Evolutionary conservation across 2,888 invertebrate genomes (phyloP).

Genomic region (Copidosoma aretas): DNA sequence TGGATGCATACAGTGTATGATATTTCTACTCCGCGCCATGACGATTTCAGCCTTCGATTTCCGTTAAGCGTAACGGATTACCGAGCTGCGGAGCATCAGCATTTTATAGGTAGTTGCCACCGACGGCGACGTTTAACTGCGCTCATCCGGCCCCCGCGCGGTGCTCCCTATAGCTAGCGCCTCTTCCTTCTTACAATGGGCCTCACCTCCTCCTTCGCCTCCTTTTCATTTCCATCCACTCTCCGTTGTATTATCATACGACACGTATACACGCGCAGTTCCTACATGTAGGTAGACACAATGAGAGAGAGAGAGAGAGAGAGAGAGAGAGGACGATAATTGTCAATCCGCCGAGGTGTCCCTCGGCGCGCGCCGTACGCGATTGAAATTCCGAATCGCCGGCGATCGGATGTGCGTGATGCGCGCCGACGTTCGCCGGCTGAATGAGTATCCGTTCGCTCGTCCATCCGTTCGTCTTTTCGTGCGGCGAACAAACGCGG

Average conservation of each 20-base stretch:
- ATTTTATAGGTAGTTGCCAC: slow-evolving; percentile 18
- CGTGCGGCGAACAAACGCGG: too few species aligned
- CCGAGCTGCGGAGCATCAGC: slow-evolving; percentile 12
- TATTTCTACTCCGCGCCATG: too few species aligned
- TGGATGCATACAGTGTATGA: too few species aligned
- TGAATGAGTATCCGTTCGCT: too few species aligned
- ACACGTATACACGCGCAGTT: too few species aligned
- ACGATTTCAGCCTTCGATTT: slow-evolving; percentile 9
- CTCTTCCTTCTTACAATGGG: not conserved
- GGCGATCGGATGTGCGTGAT: slow-evolving; percentile 3
- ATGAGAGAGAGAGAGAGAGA: too few species aligned
- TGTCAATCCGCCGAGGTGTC: slow-evolving; percentile 24
- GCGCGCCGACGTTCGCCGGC: slow-evolving; percentile 16
- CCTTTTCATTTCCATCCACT: too few species aligned
- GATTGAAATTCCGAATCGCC: slow-evolving; percentile 32
- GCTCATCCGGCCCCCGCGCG: slow-evolving; percentile 37
- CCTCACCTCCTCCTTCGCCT: too few species aligned
- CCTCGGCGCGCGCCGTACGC: slow-evolving; percentile 21
- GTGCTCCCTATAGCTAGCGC: slow-evolving; percentile 17
- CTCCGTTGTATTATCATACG: too few species aligned
- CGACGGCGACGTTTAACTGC: slow-evolving; percentile 27
- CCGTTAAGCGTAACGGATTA: slow-evolving; percentile 39
- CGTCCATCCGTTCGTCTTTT: too few species aligned
- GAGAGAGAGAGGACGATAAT: slow-evolving; percentile 9
- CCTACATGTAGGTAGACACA: not conserved